Base-by-base conservation (phyloP, 2,888 invertebrate genomes). In the Oscheius sp. region DNA sequence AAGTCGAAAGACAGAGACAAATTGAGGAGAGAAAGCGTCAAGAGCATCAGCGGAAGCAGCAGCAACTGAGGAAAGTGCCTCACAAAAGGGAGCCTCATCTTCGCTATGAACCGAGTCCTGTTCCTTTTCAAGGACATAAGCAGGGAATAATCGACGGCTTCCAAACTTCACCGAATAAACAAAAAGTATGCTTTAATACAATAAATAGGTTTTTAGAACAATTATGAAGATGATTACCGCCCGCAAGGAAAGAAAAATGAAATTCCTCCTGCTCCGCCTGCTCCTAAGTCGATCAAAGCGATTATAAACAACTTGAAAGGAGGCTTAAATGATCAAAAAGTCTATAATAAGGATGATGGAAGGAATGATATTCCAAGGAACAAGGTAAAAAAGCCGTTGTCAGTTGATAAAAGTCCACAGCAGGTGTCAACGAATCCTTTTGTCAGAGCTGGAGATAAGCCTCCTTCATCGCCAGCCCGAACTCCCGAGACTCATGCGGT, bases 251-350 rank as follows among this genome's bases (percentile, higher is more conserved):
- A 30, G 28, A 59, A 67, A 38, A 28, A 26, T n/a, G 56, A 54
- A 17, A 54, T 66, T 44, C 56, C 66, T 9, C 54, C 66, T 9
- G 54, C 49, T 8, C 62, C 61, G 28, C 68, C 69, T 22, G 44
- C 72, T 9, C 62, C 71, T 0, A 68, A 70, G 28, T 59, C 73
- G 0, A 73, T 77, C 30, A 41, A 67, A 17, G 67, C 73, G 8
- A 77, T 77, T 22, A 77, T 77, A 62, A 77, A 77, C 59, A 77
- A 77, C 66, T 45, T 76, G 64, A 76, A 73, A 45, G 66, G 73
- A 47, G 66, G 69, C 17, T 44, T 28, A 4, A 33, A 2, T 20
- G 61, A 59, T 6, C 14, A 28, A 14, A 22, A 67, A 20, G 22
- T 17, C 1, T 41, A 41, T 50, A 61, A 36, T 30, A 32, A 44